Evolutionary conservation across 2,113 vertebrate genomes (phyloP).

Genomic region (Tauraco erythrolophus): DNA sequence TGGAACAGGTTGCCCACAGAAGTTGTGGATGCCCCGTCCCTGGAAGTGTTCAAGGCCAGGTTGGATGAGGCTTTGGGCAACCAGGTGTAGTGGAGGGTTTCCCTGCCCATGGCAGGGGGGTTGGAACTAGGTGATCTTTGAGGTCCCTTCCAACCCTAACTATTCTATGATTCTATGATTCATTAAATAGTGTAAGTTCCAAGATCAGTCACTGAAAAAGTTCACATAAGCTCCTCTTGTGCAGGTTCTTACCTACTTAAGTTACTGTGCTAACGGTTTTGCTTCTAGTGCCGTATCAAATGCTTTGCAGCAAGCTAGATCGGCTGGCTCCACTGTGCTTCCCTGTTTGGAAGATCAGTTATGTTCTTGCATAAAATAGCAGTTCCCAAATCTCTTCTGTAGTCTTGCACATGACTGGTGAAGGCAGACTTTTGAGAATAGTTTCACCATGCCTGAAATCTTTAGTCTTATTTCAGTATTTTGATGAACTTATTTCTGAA

Average conservation of each 20-base stretch:
- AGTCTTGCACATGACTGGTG: background rate
- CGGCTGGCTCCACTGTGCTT: rapidly evolving
- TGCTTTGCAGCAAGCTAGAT: background rate
- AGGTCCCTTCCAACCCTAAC: no score
- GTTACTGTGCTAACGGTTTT: background rate
- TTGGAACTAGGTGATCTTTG: no score
- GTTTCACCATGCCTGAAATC: background rate
- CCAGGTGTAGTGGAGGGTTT: no score
- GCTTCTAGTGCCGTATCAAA: background rate
- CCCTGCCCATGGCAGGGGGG: no score
- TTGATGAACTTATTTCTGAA: background rate
- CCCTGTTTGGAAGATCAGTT: background rate
- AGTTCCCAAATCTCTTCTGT: background rate
- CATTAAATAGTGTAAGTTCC: background rate
- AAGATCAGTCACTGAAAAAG: background rate
- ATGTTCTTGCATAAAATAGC: background rate
- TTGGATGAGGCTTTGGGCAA: no score
- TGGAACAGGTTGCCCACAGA: no score
- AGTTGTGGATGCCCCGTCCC: no score
- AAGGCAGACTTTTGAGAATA: background rate
- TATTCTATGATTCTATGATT: no score
- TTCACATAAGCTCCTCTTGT: background rate
- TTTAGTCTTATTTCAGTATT: background rate
- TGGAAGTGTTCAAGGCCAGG: no score
- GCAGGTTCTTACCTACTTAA: background rate